phyloP scores from a whole-genome alignment of 2,888 invertebrate species.

The Galerucella calmariensis region DNA sequence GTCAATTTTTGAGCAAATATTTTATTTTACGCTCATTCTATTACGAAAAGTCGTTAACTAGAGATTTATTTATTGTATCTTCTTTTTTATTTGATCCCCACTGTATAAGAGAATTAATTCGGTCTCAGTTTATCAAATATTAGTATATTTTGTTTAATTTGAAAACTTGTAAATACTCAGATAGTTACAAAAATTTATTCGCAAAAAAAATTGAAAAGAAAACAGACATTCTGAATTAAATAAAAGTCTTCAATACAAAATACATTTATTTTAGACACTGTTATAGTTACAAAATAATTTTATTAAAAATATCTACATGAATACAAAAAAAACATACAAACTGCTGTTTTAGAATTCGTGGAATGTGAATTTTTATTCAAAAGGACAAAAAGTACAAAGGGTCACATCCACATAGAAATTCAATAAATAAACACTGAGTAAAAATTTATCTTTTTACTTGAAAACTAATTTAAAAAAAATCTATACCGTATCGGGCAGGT shows the following conservation, averaged over 20 bases:
- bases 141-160: too few species aligned
- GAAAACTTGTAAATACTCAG: too few species aligned
- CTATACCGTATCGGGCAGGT: not conserved
- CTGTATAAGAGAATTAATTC: too few species aligned
- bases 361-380: conserved; percentile 24
- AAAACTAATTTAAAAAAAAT: conserved; percentile 1
- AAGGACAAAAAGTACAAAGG: not conserved
- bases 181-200: too few species aligned
- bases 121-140: too few species aligned
- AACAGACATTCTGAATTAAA: not conserved
- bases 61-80: too few species aligned
- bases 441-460: not conserved
- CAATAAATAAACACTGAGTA: not conserved
- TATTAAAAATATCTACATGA: conserved; percentile 26
- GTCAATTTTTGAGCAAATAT: too few species aligned
- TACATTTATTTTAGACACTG: conserved; percentile 31
- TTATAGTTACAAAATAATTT: conserved; percentile 26
- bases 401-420: not conserved
- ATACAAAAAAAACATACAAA: conserved; percentile 14
- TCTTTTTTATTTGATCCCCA: too few species aligned
- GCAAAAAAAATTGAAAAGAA: not conserved
- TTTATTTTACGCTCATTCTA: too few species aligned
- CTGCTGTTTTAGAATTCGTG: conserved; percentile 9
- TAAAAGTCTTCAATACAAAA: conserved; percentile 15
- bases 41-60: too few species aligned